Evolutionary conservation across 2,888 invertebrate genomes (phyloP).

Genomic region (Megalurothrips usitatus): DNA sequence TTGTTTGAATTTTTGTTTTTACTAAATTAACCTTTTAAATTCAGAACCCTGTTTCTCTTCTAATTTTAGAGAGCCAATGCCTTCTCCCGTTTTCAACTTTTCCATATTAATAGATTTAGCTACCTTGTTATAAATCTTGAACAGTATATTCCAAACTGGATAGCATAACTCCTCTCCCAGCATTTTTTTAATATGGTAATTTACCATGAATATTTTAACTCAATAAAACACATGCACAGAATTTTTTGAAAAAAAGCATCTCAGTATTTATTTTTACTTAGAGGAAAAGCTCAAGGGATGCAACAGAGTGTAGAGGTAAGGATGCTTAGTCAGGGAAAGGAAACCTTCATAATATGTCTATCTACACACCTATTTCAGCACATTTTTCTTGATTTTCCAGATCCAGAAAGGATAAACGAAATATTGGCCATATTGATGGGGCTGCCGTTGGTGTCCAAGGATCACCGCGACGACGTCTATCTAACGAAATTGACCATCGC

Average conservation of each 20-base stretch:
- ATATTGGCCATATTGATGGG: not conserved
- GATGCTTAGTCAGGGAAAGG: not conserved
- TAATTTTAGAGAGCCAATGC: too few species aligned
- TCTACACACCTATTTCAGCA: not conserved
- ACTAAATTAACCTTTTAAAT: too few species aligned
- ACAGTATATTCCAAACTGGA: too few species aligned
- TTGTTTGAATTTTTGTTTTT: too few species aligned
- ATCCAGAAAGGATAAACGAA: not conserved
- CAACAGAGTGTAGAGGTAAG: not conserved
- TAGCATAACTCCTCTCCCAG: too few species aligned
- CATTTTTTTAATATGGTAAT: too few species aligned
- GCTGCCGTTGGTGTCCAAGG: not conserved
- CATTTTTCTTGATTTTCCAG: not conserved
- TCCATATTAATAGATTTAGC: too few species aligned
- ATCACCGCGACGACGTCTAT: not conserved
- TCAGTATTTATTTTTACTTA: not conserved
- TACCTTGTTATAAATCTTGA: too few species aligned
- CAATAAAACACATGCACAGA: not conserved
- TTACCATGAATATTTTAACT: not conserved
- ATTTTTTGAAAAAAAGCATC: not conserved
- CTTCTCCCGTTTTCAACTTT: too few species aligned
- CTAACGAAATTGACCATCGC: conserved; percentile 1
- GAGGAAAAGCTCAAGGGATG: not conserved
- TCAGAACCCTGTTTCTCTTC: too few species aligned
- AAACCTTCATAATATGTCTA: too few species aligned